Evolutionary conservation across 2,888 invertebrate species (phyloP), one percentile per base, ranked within the genome.

Genomic region (Pheosia gnoma): DNA sequence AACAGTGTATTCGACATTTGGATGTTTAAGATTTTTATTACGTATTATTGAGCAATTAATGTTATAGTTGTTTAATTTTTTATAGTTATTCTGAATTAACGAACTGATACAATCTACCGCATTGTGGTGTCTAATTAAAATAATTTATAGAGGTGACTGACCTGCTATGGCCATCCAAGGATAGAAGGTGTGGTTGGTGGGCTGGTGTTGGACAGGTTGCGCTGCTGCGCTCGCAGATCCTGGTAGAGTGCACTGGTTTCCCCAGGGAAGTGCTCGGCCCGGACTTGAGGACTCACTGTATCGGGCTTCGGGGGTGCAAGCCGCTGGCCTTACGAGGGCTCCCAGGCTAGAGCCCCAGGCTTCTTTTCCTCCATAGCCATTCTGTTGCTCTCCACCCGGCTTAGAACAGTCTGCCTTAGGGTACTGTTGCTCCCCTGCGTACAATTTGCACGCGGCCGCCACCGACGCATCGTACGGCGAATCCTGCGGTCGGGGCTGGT

Each of bases 111-210:
- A 25, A 63, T 64, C 11, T 58, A 37, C 49, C 59, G 36, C 13
- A 63, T 37, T 36, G 56, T 63, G 59, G 37, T 63, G 56, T 64
- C 9, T 60, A 66, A 60, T 68, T 63, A 57, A 64, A 64, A 47
- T 55, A 57, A 62, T 47, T 60, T 55, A 59, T 58, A 56, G 57
- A 65, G 54, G 56, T 62, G 47, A 95, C 97, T 96, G 93, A 98
- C 98, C 98, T 98, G 98, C 98, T 95, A 98, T 98, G 94, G 98
- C 98, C 98, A 98, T 98, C 98, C 98, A 98, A 81, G 98, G 98
- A 94, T 98, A 98, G 95, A 98, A 98, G 87, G 98, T 98, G 95
- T 98, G 98, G 93, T 96, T 97, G 94, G 95, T 96, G 91, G 96
- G 95, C 94, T 97, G 97, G 94, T 98, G 98, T 93, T 98, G 97